Conservation (phyloP, 35 echinoderm and acorn worm genomes). For the Apostichopus californicus region DNA sequence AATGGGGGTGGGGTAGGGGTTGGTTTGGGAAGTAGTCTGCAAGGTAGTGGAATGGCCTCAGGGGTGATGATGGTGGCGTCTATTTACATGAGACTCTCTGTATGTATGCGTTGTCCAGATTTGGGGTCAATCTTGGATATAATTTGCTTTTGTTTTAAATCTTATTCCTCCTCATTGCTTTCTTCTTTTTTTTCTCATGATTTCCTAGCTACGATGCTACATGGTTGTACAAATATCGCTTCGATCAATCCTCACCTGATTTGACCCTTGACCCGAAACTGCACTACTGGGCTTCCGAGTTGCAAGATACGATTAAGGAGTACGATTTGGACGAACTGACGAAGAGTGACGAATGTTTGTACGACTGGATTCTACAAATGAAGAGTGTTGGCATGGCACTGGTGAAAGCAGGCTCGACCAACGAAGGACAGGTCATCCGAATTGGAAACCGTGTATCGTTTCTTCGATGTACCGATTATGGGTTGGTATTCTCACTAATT, state of each 20-base stretch:
- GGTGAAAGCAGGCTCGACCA: conserved; percentile 27
- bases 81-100: no score
- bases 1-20: no score
- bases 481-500: conserved; percentile 7
- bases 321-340: conserved; percentile 66
- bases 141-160: no score
- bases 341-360: conserved; percentile 58
- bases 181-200: not conserved
- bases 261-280: conserved; percentile 57
- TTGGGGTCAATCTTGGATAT: no score
- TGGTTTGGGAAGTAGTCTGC: no score
- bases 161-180: no score
- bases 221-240: conserved; percentile 65
- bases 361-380: conserved; percentile 69
- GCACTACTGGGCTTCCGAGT: conserved; percentile 47
- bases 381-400: conserved; percentile 61
- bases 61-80: no score
- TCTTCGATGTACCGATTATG: conserved; percentile 67
- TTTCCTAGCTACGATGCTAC: conserved; percentile 30
- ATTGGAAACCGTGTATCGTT: conserved; percentile 64
- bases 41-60: no score
- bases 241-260: conserved; percentile 62
- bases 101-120: no score
- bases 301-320: conserved; percentile 31
- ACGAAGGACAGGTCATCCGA: conserved; percentile 66